Percentiles rank a stretch among this genome's conserved stretches.
phyloP scores from a whole-genome alignment of 2,797 vertebrate species.

The Otolemur crassicaudatus region DNA sequence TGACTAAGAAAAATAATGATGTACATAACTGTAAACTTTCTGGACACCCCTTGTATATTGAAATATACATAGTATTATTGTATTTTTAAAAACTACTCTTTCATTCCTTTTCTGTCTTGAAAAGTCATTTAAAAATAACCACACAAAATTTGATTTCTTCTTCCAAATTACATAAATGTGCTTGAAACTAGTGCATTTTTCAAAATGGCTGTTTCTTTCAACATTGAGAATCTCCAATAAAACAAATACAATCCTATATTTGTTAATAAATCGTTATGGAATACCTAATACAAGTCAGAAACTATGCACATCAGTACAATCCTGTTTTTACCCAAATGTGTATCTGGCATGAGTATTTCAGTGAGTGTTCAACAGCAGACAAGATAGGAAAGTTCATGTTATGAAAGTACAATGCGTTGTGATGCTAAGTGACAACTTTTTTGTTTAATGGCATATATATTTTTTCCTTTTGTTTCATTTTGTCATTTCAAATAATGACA shows the following conservation, averaged over 20 bases:
- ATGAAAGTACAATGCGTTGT: background rate
- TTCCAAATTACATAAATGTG: background rate
- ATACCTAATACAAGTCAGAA: background rate
- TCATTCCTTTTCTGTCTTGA: background rate
- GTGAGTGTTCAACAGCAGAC: background rate
- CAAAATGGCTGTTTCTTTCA: background rate
- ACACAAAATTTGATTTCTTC: background rate
- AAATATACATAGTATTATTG: background rate
- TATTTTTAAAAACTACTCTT: background rate
- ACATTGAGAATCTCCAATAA: background rate
- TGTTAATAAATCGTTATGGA: background rate
- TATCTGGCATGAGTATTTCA: background rate
- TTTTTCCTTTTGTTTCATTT: background rate
- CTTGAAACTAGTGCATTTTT: background rate
- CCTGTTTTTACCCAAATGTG: background rate
- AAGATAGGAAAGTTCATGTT: background rate
- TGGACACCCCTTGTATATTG: background rate
- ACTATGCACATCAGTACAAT: too few species aligned
- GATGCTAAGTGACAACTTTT: background rate
- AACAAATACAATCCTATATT: background rate
- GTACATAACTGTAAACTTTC: too few species aligned
- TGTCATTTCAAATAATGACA: background rate
- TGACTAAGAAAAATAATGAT: too few species aligned
- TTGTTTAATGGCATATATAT: background rate
- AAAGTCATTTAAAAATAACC: background rate